These are phyloP conservation scores for Gonatopus flavifemur DNA, from an alignment of 1,140 invertebrate species.

Conservation along the genomic window DNA sequence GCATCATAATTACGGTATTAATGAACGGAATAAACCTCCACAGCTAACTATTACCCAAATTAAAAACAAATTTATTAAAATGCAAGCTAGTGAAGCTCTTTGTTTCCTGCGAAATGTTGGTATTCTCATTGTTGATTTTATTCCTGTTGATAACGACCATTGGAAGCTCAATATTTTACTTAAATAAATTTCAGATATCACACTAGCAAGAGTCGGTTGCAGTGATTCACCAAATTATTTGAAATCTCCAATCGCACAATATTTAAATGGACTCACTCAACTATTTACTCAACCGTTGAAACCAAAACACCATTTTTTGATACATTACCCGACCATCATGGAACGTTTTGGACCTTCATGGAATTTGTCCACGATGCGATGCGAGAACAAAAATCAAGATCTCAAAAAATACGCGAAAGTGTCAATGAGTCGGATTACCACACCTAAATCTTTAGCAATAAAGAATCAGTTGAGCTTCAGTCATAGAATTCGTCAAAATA, in stretches of 20 bases:
- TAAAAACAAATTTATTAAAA: constrained; percentile 4
- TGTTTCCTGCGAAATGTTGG: too few species aligned
- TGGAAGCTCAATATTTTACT: constrained; percentile 7
- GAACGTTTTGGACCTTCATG: constrained; percentile 8
- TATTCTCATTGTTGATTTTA: constrained; percentile 11
- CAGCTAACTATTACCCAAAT: not conserved
- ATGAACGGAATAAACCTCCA: constrained; percentile 4
- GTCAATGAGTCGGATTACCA: not conserved
- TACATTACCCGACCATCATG: constrained; percentile 15
- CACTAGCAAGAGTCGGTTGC: not conserved
- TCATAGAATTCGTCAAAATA: too few species aligned
- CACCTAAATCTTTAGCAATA: constrained; percentile 1
- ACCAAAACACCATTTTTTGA: constrained; percentile 16
- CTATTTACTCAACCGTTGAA: constrained; percentile 11
- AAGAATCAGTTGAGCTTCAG: too few species aligned
- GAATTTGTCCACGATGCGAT: constrained; percentile 13
- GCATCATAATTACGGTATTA: not conserved
- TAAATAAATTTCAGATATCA: constrained; percentile 5
- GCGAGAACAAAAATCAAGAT: constrained; percentile 17
- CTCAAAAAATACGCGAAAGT: not conserved
- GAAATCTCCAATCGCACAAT: constrained; percentile 5
- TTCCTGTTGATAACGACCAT: constrained; percentile 5
- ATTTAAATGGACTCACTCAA: constrained; percentile 2
- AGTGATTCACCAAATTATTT: not conserved
- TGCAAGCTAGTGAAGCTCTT: constrained; percentile 11